These are phyloP conservation scores for Dendronephthya gigantea DNA, from an alignment of 64 coral and sea anemone genomes.

Conservation along the genomic window DNA sequence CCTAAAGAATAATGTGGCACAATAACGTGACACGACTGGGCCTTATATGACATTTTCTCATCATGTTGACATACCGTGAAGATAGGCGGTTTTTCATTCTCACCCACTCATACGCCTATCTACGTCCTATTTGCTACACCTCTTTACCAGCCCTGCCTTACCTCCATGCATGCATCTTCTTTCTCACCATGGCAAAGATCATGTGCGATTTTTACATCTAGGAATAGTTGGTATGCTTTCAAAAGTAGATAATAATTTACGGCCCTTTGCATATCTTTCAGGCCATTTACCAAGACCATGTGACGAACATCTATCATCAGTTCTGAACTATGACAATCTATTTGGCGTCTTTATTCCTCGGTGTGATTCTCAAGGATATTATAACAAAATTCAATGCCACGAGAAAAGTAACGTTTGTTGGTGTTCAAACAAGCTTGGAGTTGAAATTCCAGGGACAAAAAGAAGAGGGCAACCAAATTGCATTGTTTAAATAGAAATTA, in stretches of 20 bases:
- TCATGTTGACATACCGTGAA: too few species aligned
- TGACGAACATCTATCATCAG: not conserved
- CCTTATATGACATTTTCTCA: too few species aligned
- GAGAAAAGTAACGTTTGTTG: not conserved
- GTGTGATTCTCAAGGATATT: not conserved
- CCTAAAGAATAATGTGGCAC: not conserved
- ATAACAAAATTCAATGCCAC: not conserved
- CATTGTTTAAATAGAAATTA: not conserved
- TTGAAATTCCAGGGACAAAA: not conserved
- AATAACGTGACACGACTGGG: too few species aligned
- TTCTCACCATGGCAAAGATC: too few species aligned
- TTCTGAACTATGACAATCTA: not conserved
- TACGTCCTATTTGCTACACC: too few species aligned
- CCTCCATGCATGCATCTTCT: too few species aligned
- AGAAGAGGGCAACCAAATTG: not conserved
- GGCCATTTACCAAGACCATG: slow-evolving; percentile 9
- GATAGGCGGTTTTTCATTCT: too few species aligned
- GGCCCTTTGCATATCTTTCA: not conserved
- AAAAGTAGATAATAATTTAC: too few species aligned
- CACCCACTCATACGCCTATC: too few species aligned
- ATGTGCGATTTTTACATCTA: too few species aligned
- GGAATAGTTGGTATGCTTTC: too few species aligned
- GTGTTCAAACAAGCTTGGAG: not conserved
- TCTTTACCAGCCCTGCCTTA: too few species aligned
- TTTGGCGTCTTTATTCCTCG: slow-evolving; percentile 8